Evolutionary conservation across 2,797 vertebrate species (phyloP), one percentile per base, ranked within the genome.

Genomic region (Lagocephalus sceleratus): DNA sequence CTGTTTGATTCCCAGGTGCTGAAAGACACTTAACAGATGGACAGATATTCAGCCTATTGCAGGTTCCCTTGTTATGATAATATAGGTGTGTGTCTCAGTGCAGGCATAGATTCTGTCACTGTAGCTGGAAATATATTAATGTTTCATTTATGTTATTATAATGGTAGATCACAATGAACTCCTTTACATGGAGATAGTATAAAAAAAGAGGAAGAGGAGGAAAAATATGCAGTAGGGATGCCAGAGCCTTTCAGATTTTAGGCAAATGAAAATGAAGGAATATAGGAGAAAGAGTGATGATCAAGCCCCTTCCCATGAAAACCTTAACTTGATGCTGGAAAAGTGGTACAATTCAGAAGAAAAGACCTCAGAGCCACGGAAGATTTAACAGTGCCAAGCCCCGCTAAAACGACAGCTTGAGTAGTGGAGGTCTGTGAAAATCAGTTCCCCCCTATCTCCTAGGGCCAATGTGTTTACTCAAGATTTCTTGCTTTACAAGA

Each of bases 401-500:
- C 73, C 82, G 79, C 83, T 77, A 70, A 82, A 83, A 78, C 81
- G 86, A 89, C 87, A 85, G 87, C 81, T 83, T 82, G 86, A 85
- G 77, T 74, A 64, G 68, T 57, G 52, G 63, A 65, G 76, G 78
- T n/a, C 25, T 65, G 72, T 68, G 77, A 79, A 71, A 71, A 81
- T 80, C 75, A 75, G 54, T 74, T n/a, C 77, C 75, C 73, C 68
- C 72, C 66, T 75, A 73, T 87, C 84, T 81, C 78, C 81, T 76
- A 68, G 71, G 82, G 81, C 82, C 84, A 83, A 84, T 87, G 82
- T 90, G 88, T 84, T 87, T 83, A 76, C 73, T 90, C 81, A 84
- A 84, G 85, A 86, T 87, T 81, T 79, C 81, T 62, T 35, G 63
- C 76, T 84, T 72, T n/a, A n/a, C n/a, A n/a, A n/a, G n/a, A n/a